Evolutionary conservation across 2,888 invertebrate genomes (phyloP), one percentile per base, ranked within the genome.

Genomic region (Phaonia tiefii): DNA sequence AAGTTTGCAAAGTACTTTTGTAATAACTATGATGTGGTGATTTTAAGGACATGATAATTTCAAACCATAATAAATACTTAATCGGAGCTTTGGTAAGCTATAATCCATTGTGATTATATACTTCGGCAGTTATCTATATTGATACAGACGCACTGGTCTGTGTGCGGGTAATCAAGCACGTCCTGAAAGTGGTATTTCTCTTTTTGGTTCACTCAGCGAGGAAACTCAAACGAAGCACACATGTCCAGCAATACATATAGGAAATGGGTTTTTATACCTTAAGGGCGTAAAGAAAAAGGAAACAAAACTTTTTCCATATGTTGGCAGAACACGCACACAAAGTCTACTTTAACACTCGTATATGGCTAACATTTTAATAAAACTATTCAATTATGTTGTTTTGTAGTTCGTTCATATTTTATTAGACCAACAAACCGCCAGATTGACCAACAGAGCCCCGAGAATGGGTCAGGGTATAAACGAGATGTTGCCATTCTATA

Each of bases 101-200:
- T 80, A 76, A 80, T 74, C 76, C 73, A 70, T 73, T 42, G 44
- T 73, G 22, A 70, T 74, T 73, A 65, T 65, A 66, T 70, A 76
- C 65, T 11, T 74, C 58, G 77, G 65, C 42, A 76, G 22, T 56
- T 69, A 69, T 4, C 56, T 69, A 25, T 3, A 17, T 15, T 17
- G 17, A 20, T 26, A 67, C 54, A 25, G 11, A 56, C 56, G 26
- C 26, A n/a, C n/a, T n/a, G n/a, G n/a, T n/a, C n/a, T n/a, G n/a
- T n/a, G 56, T 56, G 26, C 56, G 26, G 3, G 1, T 54, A 20
- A 2, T 8, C 56, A n/a, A 2, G 13, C 25, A n/a, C 26, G 56
- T 1, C 2, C 13, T 26, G 56, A 10, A 37, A 7, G 37, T 37
- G 46, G 46, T 8, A 46, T 17, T 7, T 49, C 20, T 49, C 20